phyloP scores from a whole-genome alignment of 2,113 vertebrate genomes.

The Dicaeum eximium region DNA sequence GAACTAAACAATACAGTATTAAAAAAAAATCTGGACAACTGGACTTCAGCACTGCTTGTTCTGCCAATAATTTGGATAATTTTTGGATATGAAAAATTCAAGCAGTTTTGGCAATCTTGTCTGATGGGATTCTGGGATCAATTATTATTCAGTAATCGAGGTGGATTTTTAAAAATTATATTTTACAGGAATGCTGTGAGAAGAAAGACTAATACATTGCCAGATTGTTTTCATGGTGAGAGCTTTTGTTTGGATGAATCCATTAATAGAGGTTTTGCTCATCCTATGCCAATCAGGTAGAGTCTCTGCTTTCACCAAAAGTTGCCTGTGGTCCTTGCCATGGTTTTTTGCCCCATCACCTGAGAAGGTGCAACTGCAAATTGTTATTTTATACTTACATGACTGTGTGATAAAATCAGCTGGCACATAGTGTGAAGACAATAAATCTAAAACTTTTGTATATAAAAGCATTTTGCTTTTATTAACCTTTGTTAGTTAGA shows the following conservation, averaged over 20 bases:
- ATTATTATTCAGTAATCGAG: slow-evolving; percentile 47
- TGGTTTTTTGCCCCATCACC: background rate
- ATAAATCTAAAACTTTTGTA: slow-evolving; percentile 17
- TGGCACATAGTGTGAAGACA: background rate
- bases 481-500: background rate
- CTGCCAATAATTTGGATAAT: slow-evolving; percentile 52
- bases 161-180: background rate
- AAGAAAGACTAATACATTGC: background rate
- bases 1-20: slow-evolving; percentile 11
- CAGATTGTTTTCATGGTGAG: background rate
- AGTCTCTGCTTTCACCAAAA: background rate
- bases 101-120: slow-evolving; percentile 21
- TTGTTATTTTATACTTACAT: background rate
- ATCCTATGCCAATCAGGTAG: background rate
- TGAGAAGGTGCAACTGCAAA: slow-evolving; percentile 38
- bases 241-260: slow-evolving; percentile 9
- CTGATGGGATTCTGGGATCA: slow-evolving; percentile 23
- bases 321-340: background rate
- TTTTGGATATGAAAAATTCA: slow-evolving; percentile 41
- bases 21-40: slow-evolving; percentile 31
- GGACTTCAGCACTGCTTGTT: slow-evolving; percentile 33
- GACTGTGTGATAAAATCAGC: background rate
- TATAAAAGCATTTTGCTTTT: slow-evolving; percentile 25
- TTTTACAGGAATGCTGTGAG: background rate
- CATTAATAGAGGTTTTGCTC: background rate